phyloP scores from a whole-genome alignment of 1,140 invertebrate genomes.

The Charaxes varanes region DNA sequence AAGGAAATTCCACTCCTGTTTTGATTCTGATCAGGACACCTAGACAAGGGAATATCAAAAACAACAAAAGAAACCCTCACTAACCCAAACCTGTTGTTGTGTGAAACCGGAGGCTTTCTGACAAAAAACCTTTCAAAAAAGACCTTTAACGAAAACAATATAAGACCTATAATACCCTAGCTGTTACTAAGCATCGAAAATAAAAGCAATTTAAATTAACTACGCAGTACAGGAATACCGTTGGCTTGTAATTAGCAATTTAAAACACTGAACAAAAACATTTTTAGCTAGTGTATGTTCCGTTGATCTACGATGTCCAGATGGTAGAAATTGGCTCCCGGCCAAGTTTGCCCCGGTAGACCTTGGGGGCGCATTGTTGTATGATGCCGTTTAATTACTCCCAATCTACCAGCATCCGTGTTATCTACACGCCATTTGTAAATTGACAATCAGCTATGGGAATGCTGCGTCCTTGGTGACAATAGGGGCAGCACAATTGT shows the following conservation, averaged over 20 bases:
- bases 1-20: too few species aligned
- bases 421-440: constrained; percentile 15
- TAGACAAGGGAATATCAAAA: too few species aligned
- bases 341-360: constrained; percentile 29
- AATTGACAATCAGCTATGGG: constrained; percentile 12
- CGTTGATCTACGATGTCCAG: constrained; percentile 23
- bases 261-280: constrained; percentile 17
- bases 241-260: constrained; percentile 13
- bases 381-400: constrained; percentile 32
- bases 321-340: constrained; percentile 23
- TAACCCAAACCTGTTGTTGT: too few species aligned
- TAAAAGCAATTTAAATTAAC: constrained; percentile 21
- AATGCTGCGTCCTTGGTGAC: constrained; percentile 8
- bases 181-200: too few species aligned
- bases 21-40: too few species aligned
- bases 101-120: too few species aligned
- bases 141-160: too few species aligned
- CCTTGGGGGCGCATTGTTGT: constrained; percentile 38
- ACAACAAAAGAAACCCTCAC: too few species aligned
- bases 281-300: too few species aligned
- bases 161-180: too few species aligned
- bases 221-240: constrained; percentile 18
- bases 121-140: too few species aligned
- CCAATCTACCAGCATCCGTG: constrained; percentile 23
- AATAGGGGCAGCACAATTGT: too few species aligned